Evolutionary conservation across 1,140 invertebrate genomes (phyloP), one percentile per base, ranked within the genome.

Genomic region (Ostrea denselamellosa): DNA sequence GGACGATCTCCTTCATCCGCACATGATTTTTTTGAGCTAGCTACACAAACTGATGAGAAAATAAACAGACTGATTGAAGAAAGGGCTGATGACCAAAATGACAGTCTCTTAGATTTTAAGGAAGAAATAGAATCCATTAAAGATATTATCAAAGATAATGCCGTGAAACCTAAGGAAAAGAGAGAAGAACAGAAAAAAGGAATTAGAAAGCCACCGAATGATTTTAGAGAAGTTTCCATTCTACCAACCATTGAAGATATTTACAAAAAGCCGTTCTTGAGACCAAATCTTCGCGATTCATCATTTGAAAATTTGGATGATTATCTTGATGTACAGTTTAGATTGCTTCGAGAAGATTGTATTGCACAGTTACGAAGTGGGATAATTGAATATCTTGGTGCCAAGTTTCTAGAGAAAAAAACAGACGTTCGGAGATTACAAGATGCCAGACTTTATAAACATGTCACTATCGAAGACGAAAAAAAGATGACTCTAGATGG

Each of bases 291-390:
- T 65, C 92, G 96, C 0, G 90, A 95, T 54, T 96, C 96, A 5
- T 91, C 93, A 0, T 97, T 97, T 92, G 88, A 93, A 4, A 94
- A 96, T 92, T 94, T 96, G 0, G 95, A 97, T 28, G 96, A 97
- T 90, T 98, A 98, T 92, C 93, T 98, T 8, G 97, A 97, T 92
- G 95, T 97, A 0, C 97, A 98, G 90, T 97, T 97, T 92, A 93
- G 97, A 12, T 94, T 97, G 7, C 93, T 98, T 53, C 93, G 97
- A 14, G 97, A 98, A 95, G 97, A 98, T 90, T 95, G 94, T 85
- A 85, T 95, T 54, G 77, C 85, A 8, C 93, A 95, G n/a, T 84
- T 95, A 25, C 85, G 95, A 90, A 89, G 92, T 28, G 95, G 94
- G 81, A 91, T 95, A 34, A 71, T 19, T 8, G 86, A 90, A 25